Base-by-base conservation (phyloP, 2,888 invertebrate genomes). In the Microchrysa polita region DNA sequence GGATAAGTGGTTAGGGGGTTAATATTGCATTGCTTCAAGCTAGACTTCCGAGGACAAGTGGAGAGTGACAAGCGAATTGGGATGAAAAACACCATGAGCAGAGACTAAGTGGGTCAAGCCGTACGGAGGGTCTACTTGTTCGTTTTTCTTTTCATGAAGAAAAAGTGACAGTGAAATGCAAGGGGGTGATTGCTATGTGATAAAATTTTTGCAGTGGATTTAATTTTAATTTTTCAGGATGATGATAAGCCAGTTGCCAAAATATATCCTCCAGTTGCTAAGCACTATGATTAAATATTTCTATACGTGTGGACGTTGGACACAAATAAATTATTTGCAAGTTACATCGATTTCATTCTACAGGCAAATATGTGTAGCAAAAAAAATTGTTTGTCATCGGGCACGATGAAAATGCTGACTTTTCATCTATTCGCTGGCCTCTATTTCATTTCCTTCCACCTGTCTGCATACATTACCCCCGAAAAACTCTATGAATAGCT, bases 1-100 rank as follows among this genome's bases (percentile, higher is more conserved):
- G 67, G 48, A 53, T 67, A 67, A 67, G 67, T 67, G 67, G 67
- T 34, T 67, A 12, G 67, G 22, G 27, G 55, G 52, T 53, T 53
- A 16, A 53, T 53, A 53, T 53, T 20, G 18, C 67, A 53, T 67
- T 5, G 34, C 22, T 44, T 65, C 34, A 10, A 18, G 65, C 48
- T 48, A 22, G 20, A 48, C 65, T 48, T 48, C 48, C 16, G 5
- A n/a, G 44, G 42, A 16, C 42, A 61, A 65, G 65, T 48, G 65
- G 12, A 44, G 7, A 65, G 34, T 44, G 20, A 34, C 61, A 40
- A 14, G 22, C 20, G 40, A 16, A 61, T 34, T 27, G 48, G 34
- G 5, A 48, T 4, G 48, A 40, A 44, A 23, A 23, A 65, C 22
- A 18, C 20, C 65, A 48, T 65, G 48, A 22, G 20, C 44, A 65